Evolutionary conservation across 2,797 vertebrate species (phyloP), one percentile per base, ranked within the genome.

Genomic region (Myotis planiceps): DNA sequence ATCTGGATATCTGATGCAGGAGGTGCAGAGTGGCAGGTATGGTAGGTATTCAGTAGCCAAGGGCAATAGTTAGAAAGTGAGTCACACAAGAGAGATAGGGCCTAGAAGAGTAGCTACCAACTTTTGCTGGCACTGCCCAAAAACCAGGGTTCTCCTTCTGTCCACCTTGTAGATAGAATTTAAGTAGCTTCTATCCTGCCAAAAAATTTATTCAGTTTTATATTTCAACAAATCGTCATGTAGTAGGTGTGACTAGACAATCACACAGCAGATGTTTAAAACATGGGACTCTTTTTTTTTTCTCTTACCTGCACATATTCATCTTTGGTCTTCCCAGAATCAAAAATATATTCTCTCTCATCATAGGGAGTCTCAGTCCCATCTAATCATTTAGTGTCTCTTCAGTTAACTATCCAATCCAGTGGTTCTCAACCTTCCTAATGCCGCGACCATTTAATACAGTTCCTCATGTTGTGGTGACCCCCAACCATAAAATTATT

Each of bases 141-240:
- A 95, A 79, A 23, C 2, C 29, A 74, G 21, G 49, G 76, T 78
- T 45, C 47, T 79, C 39, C 65, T 88, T 83, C 74, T 37, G 58
- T 92, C 7, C 58, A 18, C 10, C 55, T 79, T 47, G 0, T 39
- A 75, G 42, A 34, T 45, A 78, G n/a, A 93, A 53, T 68, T 95
- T 53, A 84, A 92, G 68, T 85, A 69, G 55, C 3, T 82, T 88
- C 45, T 78, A 7, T 92, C 23, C 27, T 75, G 51, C 25, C n/a
- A 84, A 90, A 78, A 78, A 92, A 42, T 23, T 0, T 25, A 29
- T n/a, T 93, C 21, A 63, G 25, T 74, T 63, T 53, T 25, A 81
- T 92, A 81, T 53, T 81, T 81, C 88, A 92, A 60, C 39, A 92
- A 88, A 65, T 58, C 71, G 37, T 80, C 65, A 66, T 25, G 4